phyloP scores from a whole-genome alignment of 2,888 invertebrate genomes.

The Amiota minor region DNA sequence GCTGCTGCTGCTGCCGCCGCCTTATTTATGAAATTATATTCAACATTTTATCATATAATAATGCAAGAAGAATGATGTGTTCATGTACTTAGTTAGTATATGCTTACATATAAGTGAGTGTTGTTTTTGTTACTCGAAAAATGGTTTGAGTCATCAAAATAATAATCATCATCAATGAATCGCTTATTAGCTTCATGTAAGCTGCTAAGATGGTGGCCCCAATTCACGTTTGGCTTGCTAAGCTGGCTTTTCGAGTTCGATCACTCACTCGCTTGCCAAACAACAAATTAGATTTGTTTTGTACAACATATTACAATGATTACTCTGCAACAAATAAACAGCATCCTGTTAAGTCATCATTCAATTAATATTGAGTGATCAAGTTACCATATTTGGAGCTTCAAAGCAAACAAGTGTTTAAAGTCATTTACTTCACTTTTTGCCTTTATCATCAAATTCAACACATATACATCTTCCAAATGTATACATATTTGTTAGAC shows the following conservation, averaged over 20 bases:
- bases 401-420: neutral
- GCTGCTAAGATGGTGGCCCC: conserved; percentile 14
- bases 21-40: conserved; percentile 50
- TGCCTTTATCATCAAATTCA: neutral
- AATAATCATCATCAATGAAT: conserved; percentile 10
- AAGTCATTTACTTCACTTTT: neutral
- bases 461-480: too few relatives aligned
- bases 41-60: conserved; percentile 52
- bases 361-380: neutral
- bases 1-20: conserved; percentile 14
- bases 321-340: too few relatives aligned
- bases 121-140: conserved; percentile 16
- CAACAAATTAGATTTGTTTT: too few relatives aligned
- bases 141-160: conserved; percentile 54
- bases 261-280: too few relatives aligned
- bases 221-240: conserved; percentile 21
- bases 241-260: conserved; percentile 3
- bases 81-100: neutral
- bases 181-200: neutral
- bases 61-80: conserved; percentile 36
- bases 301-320: too few relatives aligned
- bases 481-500: too few relatives aligned
- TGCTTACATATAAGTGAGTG: neutral
- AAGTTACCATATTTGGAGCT: neutral
- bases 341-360: too few relatives aligned